Conservation (phyloP, 1,140 invertebrate genomes). For the Acromyrmex echinatior region DNA sequence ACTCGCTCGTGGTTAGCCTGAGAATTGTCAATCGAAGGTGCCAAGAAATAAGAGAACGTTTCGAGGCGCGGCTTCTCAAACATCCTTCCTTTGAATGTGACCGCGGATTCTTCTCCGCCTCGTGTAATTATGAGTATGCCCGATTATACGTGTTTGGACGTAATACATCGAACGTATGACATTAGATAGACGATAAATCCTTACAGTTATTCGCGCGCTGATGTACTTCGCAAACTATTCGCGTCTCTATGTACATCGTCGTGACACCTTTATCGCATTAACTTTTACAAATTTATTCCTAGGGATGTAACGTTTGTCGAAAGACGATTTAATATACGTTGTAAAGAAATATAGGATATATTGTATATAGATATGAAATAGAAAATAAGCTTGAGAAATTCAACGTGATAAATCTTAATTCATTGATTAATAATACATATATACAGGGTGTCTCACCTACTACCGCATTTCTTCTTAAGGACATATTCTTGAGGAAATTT, state of each 20-base stretch:
- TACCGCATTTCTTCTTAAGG: too few species aligned
- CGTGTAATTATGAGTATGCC: conserved; percentile 37
- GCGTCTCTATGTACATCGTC: conserved; percentile 22
- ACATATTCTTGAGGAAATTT: too few species aligned
- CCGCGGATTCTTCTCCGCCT: conserved; percentile 68
- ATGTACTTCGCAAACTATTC: conserved; percentile 18
- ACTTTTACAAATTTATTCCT: conserved; percentile 3
- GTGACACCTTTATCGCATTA: conserved; percentile 20
- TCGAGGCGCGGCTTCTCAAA: conserved; percentile 84
- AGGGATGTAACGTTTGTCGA: background rate
- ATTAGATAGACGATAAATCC: conserved; percentile 30
- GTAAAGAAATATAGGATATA: background rate
- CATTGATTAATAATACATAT: background rate
- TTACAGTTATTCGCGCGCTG: conserved; percentile 17
- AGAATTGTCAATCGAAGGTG: conserved; percentile 86
- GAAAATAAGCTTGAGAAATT: background rate
- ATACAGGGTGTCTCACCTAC: too few species aligned
- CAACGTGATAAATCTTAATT: background rate
- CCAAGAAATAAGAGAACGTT: conserved; percentile 80
- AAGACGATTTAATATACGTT: background rate
- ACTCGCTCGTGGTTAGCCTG: conserved; percentile 71
- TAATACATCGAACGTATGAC: background rate
- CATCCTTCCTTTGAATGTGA: conserved; percentile 82
- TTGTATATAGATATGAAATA: background rate
- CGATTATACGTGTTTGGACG: conserved; percentile 45